These are phyloP conservation scores for Babyrousa celebensis DNA, from an alignment of 2,797 vertebrate species.

Conservation along the genomic window DNA sequence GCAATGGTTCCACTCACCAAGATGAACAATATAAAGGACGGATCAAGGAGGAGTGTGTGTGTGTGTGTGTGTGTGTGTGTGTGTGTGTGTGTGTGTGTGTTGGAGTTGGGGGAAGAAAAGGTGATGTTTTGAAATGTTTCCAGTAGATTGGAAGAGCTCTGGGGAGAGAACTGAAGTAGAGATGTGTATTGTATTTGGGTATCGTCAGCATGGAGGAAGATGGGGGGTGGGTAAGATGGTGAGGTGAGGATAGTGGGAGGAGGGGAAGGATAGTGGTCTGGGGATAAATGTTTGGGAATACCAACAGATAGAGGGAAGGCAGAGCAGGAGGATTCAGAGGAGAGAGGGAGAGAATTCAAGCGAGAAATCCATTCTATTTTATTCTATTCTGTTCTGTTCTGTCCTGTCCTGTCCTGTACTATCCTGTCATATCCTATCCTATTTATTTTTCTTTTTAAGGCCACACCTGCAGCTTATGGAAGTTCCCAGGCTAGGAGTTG, in stretches of 20 bases:
- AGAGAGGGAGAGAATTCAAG: background rate
- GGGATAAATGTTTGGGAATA: background rate
- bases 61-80: background rate
- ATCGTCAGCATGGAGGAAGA: background rate
- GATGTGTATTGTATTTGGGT: background rate
- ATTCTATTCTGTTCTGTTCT: too few relatives aligned
- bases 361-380: background rate
- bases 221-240: background rate
- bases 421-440: too few relatives aligned
- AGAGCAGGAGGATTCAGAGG: background rate
- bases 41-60: background rate
- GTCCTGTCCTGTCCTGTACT: too few relatives aligned
- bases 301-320: too few relatives aligned
- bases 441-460: too few relatives aligned
- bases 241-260: background rate
- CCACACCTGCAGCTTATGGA: too few relatives aligned
- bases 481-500: too few relatives aligned
- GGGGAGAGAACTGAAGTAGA: background rate
- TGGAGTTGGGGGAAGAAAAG: background rate
- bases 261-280: background rate
- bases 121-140: background rate
- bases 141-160: background rate
- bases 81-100: background rate
- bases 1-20: background rate
- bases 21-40: background rate